Evolutionary conservation across 2,888 invertebrate genomes (phyloP), one percentile per base, ranked within the genome.

Genomic region (Aspidiotus destructor): DNA sequence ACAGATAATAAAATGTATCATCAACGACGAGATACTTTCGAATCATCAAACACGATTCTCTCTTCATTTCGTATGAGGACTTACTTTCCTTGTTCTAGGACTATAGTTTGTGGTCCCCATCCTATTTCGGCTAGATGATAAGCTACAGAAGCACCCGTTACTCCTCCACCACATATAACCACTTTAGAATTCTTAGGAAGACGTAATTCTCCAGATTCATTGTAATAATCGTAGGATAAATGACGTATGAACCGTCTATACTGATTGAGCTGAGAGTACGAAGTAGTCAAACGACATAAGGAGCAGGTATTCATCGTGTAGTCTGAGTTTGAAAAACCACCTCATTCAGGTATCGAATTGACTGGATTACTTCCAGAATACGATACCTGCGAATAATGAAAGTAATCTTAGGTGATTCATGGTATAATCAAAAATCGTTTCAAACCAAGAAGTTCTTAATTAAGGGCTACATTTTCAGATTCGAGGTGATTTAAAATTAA

Each of bases 101-200:
- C 78, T 16, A 94, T 80, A 1, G 92, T 91, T 72, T 90, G 84
- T 41, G 81, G 80, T 9, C 89, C 91, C 86, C 89, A 89, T 64
- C 94, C 95, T 72, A 87, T 79, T 74, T 85, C 80, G 0, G 90
- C 88, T 60, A 96, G 80, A 77, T 95, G 91, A 77, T 94, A 95
- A 11, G 93, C 94, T 9, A 95, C 90, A 2, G 94, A 89, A 10
- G 90, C 88, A 7, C 94, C 95, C 83, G 92, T 88, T 57, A 93
- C 86, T 40, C 95, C 95, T 15, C 93, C 94, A 5, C 95, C 95
- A 77, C 93, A 93, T 75, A 95, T 86, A 57, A 92, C 89, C 57
- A 92, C 91, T 75, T 83, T 83, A 61, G 68, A 65, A 10, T 64
- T 65, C 28, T 70, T 71, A 10, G 71, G 71, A 15, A 71, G 60